phyloP scores from a whole-genome alignment of 2,888 invertebrate genomes.

The Folsomia manolachei region DNA sequence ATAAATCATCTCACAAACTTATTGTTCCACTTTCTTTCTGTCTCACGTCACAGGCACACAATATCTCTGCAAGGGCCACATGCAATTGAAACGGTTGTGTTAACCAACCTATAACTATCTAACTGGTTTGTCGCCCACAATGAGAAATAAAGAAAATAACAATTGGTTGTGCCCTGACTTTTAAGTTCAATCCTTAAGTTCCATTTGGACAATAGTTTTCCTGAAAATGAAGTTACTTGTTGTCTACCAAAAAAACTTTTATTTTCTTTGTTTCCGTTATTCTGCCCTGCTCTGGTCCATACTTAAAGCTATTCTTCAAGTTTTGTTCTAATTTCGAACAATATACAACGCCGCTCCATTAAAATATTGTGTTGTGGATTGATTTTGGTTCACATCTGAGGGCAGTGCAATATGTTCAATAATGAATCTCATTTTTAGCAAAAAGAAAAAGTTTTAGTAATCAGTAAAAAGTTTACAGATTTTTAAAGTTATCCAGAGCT shows the following conservation, averaged over 20 bases:
- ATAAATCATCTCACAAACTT: conserved; percentile 52
- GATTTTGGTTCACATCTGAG: neutral
- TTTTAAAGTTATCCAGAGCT: no score
- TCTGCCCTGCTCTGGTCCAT: neutral
- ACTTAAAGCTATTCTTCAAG: neutral
- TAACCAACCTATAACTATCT: neutral
- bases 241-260: neutral
- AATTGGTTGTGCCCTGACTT: neutral
- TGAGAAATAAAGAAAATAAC: neutral
- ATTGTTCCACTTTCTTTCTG: conserved; percentile 80
- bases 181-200: no score
- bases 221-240: neutral
- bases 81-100: neutral
- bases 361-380: neutral
- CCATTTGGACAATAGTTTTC: neutral
- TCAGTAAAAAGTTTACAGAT: neutral
- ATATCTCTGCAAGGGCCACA: neutral
- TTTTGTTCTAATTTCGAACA: neutral
- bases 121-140: neutral
- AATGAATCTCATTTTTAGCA: neutral
- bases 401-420: neutral
- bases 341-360: neutral
- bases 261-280: neutral
- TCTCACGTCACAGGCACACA: conserved; percentile 49
- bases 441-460: neutral